These are phyloP conservation scores for Ganaspis brasiliensis DNA, from an alignment of 2,888 invertebrate genomes.

Conservation along the genomic window DNA sequence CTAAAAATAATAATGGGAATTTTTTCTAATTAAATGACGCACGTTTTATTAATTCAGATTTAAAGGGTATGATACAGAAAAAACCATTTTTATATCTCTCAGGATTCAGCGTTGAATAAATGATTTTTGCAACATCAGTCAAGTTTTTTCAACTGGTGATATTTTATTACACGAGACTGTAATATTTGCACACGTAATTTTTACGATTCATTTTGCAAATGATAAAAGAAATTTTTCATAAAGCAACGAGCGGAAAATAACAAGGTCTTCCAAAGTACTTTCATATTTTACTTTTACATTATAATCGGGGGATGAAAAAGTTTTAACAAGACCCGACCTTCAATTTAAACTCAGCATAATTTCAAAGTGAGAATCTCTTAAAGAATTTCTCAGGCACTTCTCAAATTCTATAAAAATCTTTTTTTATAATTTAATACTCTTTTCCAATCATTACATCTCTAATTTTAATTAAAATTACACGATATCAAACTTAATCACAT, in stretches of 20 bases:
- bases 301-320: background rate
- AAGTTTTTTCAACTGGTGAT: too few species aligned
- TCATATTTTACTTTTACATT: background rate
- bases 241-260: constrained; percentile 4
- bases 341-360: background rate
- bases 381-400: background rate
- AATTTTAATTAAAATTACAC: too few species aligned
- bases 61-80: too few species aligned
- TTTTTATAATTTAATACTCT: background rate
- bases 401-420: background rate
- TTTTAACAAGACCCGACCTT: background rate
- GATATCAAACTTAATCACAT: too few species aligned
- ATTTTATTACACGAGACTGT: too few species aligned
- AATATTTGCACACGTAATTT: background rate
- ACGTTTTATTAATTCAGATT: too few species aligned
- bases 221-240: background rate
- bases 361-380: background rate
- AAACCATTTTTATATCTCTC: too few species aligned
- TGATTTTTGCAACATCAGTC: too few species aligned
- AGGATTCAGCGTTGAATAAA: too few species aligned
- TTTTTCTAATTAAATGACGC: too few species aligned
- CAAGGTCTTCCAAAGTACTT: background rate
- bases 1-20: too few species aligned
- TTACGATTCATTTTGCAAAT: background rate
- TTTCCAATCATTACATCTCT: too few species aligned